Conservation (phyloP, 1,140 invertebrate species). For the Pemphigus obesinymphae region DNA sequence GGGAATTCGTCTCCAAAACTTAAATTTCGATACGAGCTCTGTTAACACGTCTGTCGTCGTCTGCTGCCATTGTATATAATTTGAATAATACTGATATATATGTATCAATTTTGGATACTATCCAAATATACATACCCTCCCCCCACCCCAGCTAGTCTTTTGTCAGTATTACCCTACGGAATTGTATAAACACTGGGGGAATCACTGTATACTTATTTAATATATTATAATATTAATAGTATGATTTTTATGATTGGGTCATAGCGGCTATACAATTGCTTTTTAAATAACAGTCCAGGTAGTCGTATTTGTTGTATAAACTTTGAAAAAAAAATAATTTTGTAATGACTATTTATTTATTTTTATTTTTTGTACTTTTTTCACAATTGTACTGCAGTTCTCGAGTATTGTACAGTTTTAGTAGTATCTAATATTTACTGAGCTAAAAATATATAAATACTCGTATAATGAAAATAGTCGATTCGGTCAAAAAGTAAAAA, state of each 20-base stretch:
- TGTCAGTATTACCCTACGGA: neutral
- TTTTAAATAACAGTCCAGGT: neutral
- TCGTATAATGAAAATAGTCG: neutral
- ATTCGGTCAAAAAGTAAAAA: neutral
- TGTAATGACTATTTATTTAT: neutral
- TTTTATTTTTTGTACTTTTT: neutral
- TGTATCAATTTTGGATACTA: constrained; percentile 17
- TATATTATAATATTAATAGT: neutral
- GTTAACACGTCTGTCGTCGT: neutral
- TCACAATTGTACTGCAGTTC: neutral
- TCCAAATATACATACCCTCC: neutral
- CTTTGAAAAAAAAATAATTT: neutral
- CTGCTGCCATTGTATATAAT: neutral
- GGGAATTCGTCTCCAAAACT: neutral
- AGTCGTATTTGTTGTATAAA: constrained; percentile 9
- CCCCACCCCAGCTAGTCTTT: neutral
- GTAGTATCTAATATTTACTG: neutral
- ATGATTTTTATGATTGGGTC: constrained; percentile 8
- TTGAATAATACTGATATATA: neutral
- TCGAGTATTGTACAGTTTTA: neutral
- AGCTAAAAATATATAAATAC: neutral
- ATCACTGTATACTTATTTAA: neutral
- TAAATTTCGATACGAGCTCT: neutral
- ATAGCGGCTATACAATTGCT: neutral
- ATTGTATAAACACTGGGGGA: neutral